Base-by-base conservation (phyloP, 2,888 invertebrate species). In the Sarcophaga variegata region DNA sequence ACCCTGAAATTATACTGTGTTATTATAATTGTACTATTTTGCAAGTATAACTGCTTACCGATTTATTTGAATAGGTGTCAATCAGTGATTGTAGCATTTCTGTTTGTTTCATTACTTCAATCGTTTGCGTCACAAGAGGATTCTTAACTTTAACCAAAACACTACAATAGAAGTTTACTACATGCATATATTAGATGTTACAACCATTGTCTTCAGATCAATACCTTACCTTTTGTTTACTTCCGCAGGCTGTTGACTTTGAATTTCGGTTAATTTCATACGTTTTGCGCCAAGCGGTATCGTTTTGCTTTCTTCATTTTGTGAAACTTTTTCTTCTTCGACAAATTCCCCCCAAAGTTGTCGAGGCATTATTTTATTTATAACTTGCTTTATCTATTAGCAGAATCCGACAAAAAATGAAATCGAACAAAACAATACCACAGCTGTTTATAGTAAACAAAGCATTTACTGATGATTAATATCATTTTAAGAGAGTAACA, bases 21-120 rank as follows among this genome's bases (percentile, higher is more conserved):
- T 66, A 49, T 49, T 37, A 22, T 22, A 49, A 62, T 66, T 27
- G 37, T 10, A 8, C 37, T 10, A 37, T 37, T 37, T 10, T 10
- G 37, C 37, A 37, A 37, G 10, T 10, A 37, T 37, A 37, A 37
- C 8, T 37, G 8, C 90, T 89, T 90, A 92, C 93, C 76, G 93
- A 92, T 90, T 93, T 93, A 74, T 92, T 93, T 1, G 93, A 92
- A 71, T 93, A 93, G 0, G 93, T 93, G 82, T 93, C 93, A 47
- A 93, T 93, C 3, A 93, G 89, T 0, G 92, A 92, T 75, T 93
- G 92, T 37, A 93, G 89, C 90, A 93, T 91, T 88, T 93, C 93
- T 0, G 93, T 93, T 89, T 93, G 93, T 71, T 93, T 93, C 93
- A 93, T 93, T 22, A 93, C 93, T 89, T 93, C 93, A 54, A 93